Evolutionary conservation across 2,797 vertebrate species (phyloP).

Genomic region (Bryconaethiops microstoma): DNA sequence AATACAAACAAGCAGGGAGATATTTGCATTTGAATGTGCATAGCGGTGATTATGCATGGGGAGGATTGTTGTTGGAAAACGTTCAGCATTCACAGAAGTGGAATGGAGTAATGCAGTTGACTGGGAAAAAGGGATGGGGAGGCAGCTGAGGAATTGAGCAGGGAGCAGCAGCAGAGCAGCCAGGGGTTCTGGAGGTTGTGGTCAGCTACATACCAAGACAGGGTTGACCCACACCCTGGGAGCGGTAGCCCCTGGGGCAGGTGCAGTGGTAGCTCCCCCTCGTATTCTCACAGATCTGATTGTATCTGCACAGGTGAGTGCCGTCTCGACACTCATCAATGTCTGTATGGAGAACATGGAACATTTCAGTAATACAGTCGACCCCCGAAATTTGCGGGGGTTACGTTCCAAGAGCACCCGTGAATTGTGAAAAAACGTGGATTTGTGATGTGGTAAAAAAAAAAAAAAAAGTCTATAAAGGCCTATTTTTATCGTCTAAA

Average conservation of each 20-base stretch:
- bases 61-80: not conserved
- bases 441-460: no score
- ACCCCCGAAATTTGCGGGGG: no score
- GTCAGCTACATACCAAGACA: conserved; percentile 82
- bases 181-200: conserved; percentile 7
- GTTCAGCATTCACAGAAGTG: conserved; percentile 26
- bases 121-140: conserved; percentile 37
- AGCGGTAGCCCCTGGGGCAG: conserved; percentile 89
- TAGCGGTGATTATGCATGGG: not conserved
- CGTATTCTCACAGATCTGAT: conserved; percentile 95
- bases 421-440: no score
- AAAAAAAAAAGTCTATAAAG: no score
- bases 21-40: conserved; percentile 24
- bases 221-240: conserved; percentile 86
- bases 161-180: conserved; percentile 49
- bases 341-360: conserved; percentile 73
- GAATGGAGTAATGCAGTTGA: conserved; percentile 45
- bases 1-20: conserved; percentile 57
- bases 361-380: not conserved
- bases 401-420: no score
- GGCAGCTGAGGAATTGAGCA: conserved; percentile 51
- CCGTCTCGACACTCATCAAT: conserved; percentile 93
- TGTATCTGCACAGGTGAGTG: conserved; percentile 92
- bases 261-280: conserved; percentile 91
- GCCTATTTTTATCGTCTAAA: no score